These are phyloP conservation scores for Conomelus anceps DNA, from an alignment of 2,888 invertebrate genomes.

Conservation along the genomic window DNA sequence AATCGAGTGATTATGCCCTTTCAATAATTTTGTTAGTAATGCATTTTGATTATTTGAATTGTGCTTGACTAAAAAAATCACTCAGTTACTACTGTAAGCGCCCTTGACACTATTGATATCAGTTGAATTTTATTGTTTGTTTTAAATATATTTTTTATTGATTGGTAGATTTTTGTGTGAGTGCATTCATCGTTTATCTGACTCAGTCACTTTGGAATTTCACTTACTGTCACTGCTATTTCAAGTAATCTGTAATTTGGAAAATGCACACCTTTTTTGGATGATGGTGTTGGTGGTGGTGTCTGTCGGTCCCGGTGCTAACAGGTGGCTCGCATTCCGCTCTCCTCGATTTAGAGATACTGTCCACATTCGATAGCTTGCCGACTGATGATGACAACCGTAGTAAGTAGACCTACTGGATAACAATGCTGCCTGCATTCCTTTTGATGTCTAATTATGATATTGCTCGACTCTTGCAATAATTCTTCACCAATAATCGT, in stretches of 20 bases:
- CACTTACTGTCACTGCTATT: not conserved
- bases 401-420: not conserved
- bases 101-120: not conserved
- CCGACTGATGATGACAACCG: not conserved
- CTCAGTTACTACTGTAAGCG: not conserved
- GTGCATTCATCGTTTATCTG: too few relatives aligned
- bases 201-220: not conserved
- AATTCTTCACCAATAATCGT: too few relatives aligned
- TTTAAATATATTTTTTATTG: not conserved
- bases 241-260: not conserved
- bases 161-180: not conserved
- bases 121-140: not conserved
- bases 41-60: too few relatives aligned
- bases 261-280: not conserved
- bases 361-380: not conserved
- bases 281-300: not conserved
- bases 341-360: constrained; percentile 6
- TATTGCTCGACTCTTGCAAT: not conserved
- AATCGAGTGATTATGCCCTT: too few relatives aligned
- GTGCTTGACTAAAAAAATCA: too few relatives aligned
- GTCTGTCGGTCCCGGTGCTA: not conserved
- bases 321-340: not conserved
- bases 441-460: not conserved
- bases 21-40: too few relatives aligned
- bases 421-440: not conserved